Percentiles rank a stretch among this genome's conserved stretches.
Evolutionary conservation across 2,113 vertebrate species (phyloP).

Genomic region (Silurus asotus): DNA sequence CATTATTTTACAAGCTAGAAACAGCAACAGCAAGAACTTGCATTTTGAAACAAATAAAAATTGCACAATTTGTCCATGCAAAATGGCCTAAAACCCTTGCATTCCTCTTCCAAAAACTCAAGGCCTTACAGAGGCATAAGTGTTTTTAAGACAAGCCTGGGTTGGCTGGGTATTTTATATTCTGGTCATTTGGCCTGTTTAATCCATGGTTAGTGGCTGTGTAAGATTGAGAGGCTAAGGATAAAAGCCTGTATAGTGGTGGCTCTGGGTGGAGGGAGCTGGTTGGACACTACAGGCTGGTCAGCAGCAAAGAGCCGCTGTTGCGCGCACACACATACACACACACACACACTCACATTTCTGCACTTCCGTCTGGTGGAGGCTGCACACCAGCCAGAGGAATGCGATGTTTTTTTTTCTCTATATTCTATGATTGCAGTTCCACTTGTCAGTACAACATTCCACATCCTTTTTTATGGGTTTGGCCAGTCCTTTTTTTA

Average conservation of each 20-base stretch:
- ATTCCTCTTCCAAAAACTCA: conserved; percentile 31
- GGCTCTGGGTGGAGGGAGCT: conserved; percentile 40
- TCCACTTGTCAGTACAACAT: conserved; percentile 37
- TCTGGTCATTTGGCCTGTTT: conserved; percentile 54
- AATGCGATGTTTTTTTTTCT: conserved; percentile 34
- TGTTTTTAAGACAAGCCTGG: conserved; percentile 54
- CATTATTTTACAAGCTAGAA: conserved; percentile 61
- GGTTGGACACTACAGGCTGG: conserved; percentile 43
- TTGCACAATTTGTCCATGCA: conserved; percentile 43
- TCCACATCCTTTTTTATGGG: conserved; percentile 35
- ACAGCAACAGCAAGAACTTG: neutral
- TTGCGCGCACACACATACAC: conserved; percentile 28
- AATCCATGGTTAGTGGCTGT: conserved; percentile 69
- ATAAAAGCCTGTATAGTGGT: conserved; percentile 58
- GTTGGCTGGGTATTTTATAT: conserved; percentile 59
- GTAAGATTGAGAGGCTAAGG: conserved; percentile 63
- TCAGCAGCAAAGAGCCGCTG: conserved; percentile 21
- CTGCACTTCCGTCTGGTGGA: conserved; percentile 37
- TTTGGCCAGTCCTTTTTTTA: conserved; percentile 45
- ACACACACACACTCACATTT: conserved; percentile 27
- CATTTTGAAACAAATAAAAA: conserved; percentile 38
- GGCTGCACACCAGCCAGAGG: conserved; percentile 46
- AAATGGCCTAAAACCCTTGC: conserved; percentile 40
- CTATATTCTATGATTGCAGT: conserved; percentile 45
- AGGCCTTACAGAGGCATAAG: conserved; percentile 31